A percentile compares a stretch with the other conserved stretches of the same genome.
Evolutionary conservation across 1,140 invertebrate genomes (phyloP).

Genomic region (Hyphantria cunea): DNA sequence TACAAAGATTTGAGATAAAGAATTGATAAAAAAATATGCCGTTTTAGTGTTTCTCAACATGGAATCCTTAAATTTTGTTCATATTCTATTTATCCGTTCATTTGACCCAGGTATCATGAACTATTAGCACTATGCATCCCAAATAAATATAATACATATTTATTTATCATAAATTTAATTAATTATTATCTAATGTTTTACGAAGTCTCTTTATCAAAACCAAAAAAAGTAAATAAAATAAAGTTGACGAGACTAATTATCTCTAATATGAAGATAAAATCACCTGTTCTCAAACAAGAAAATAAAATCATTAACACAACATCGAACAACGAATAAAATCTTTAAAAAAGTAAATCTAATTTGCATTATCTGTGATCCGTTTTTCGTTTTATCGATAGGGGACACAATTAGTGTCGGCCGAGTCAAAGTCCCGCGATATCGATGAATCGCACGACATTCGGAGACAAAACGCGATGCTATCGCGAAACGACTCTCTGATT

Average conservation of each 20-base stretch:
- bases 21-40: too few species aligned
- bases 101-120: too few species aligned
- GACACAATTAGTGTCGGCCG: slow-evolving; percentile 64
- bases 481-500: slow-evolving; percentile 26
- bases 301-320: slow-evolving; percentile 9
- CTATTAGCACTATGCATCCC: too few species aligned
- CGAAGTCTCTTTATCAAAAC: too few species aligned
- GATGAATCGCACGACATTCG: slow-evolving; percentile 56
- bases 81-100: too few species aligned
- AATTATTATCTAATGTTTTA: too few species aligned
- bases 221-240: too few species aligned
- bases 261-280: not conserved
- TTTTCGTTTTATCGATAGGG: slow-evolving; percentile 45
- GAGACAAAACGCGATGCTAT: slow-evolving; percentile 65
- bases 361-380: slow-evolving; percentile 42
- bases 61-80: too few species aligned
- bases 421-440: slow-evolving; percentile 51
- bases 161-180: too few species aligned
- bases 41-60: too few species aligned
- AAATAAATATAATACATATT: too few species aligned
- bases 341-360: slow-evolving; percentile 37
- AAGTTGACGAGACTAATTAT: not conserved
- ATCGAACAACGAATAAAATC: slow-evolving; percentile 7
- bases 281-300: slow-evolving; percentile 8
- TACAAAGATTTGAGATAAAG: too few species aligned